Percentiles rank a stretch among this genome's conserved stretches.
These are phyloP conservation scores for Apomyelois bistriatella DNA, from an alignment of 2,888 invertebrate genomes.

Conservation along the genomic window DNA sequence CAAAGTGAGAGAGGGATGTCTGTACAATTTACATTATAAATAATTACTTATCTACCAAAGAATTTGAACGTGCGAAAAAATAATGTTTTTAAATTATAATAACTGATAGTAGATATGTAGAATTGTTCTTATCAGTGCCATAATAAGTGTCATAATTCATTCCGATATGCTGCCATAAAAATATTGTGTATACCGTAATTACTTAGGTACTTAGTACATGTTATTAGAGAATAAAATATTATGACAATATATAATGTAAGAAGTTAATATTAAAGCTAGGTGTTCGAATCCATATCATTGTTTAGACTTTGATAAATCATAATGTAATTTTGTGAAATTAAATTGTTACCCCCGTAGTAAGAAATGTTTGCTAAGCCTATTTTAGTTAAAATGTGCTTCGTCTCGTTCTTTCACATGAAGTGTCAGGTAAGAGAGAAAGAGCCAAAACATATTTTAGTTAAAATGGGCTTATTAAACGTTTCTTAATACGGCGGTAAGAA, in stretches of 20 bases:
- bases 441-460: no score
- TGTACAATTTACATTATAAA: background rate
- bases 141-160: slow-evolving; percentile 10
- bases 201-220: slow-evolving; percentile 29
- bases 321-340: no score
- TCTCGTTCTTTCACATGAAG: no score
- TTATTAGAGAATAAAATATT: slow-evolving; percentile 33
- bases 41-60: slow-evolving; percentile 17
- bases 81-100: background rate
- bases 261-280: slow-evolving; percentile 24
- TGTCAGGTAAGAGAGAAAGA: no score
- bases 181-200: slow-evolving; percentile 15
- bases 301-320: no score
- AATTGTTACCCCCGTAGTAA: no score
- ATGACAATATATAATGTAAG: slow-evolving; percentile 67
- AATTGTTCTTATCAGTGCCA: slow-evolving; percentile 17
- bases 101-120: slow-evolving; percentile 8
- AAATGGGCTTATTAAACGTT: no score
- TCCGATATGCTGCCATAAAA: slow-evolving; percentile 1
- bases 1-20: no score
- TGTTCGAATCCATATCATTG: slow-evolving; percentile 28
- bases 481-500: no score
- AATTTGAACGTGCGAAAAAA: background rate
- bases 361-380: no score
- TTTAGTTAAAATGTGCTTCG: no score